A percentile compares a stretch with the other conserved stretches of the same genome.
Evolutionary conservation across 2,113 vertebrate genomes (phyloP).

Genomic region (Ginglymostoma cirratum): DNA sequence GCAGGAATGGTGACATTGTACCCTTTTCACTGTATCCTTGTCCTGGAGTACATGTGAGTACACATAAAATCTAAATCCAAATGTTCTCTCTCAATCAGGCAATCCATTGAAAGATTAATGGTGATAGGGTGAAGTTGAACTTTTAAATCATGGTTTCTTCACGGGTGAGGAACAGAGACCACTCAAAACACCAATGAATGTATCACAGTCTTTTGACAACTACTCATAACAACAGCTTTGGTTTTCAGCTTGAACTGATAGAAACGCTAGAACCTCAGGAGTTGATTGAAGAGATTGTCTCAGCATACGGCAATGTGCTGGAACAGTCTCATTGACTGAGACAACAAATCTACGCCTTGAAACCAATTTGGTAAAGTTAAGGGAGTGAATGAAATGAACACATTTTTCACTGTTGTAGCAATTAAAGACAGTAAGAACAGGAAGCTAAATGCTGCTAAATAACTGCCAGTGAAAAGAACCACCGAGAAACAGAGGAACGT

Average conservation of each 20-base stretch:
- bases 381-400: not conserved
- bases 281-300: not conserved
- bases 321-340: not conserved
- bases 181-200: not conserved
- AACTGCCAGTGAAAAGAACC: not conserved
- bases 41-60: not conserved
- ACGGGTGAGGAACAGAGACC: not conserved
- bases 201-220: not conserved
- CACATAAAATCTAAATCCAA: too few relatives aligned
- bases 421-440: not conserved
- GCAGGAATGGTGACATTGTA: too few relatives aligned
- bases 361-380: not conserved
- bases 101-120: not conserved
- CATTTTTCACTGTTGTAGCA: not conserved
- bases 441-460: not conserved
- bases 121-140: not conserved
- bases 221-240: not conserved
- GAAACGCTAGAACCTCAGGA: not conserved
- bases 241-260: not conserved
- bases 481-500: not conserved
- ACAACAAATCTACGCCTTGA: slow-evolving; percentile 7
- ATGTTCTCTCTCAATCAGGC: too few relatives aligned
- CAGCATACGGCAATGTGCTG: not conserved
- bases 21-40: too few relatives aligned
- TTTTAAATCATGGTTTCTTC: not conserved